Evolutionary conservation across 2,888 invertebrate species (phyloP).

Genomic region (Electrophaes corylata): DNA sequence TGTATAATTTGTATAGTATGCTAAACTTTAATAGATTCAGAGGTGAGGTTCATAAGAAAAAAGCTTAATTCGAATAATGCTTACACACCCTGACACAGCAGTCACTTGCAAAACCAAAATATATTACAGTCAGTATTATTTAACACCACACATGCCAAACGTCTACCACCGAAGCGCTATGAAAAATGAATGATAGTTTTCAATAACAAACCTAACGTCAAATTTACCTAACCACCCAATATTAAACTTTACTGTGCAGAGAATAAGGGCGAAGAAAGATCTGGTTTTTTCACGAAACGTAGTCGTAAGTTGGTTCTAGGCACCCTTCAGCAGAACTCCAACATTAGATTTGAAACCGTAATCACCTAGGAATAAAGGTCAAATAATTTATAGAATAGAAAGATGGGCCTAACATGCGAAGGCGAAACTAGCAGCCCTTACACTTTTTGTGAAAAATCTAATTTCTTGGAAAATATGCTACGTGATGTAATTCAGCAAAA

Average conservation of each 20-base stretch:
- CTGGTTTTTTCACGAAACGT: background rate
- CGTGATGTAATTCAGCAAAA: constrained; percentile 73
- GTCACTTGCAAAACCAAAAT: constrained; percentile 31
- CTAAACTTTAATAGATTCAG: no score
- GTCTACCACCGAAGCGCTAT: constrained; percentile 53
- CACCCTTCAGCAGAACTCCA: constrained; percentile 27
- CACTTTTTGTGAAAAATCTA: constrained; percentile 61
- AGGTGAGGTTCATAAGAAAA: background rate
- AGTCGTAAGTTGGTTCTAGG: constrained; percentile 40
- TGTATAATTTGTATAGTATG: no score
- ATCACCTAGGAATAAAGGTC: constrained; percentile 1
- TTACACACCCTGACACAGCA: constrained; percentile 16
- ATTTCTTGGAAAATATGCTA: constrained; percentile 74
- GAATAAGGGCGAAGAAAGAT: background rate
- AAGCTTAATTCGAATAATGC: background rate
- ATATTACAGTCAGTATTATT: constrained; percentile 44
- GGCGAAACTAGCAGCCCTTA: constrained; percentile 49
- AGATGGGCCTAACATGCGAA: constrained; percentile 23
- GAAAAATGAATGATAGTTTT: constrained; percentile 61
- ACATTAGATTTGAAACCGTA: constrained; percentile 15
- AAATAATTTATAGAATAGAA: background rate
- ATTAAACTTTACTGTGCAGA: background rate
- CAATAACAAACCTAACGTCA: constrained; percentile 31
- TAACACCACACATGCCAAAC: constrained; percentile 48
- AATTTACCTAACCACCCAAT: constrained; percentile 6